Base-by-base conservation (phyloP, 2,888 invertebrate species). In the Diaprepes abbreviatus region DNA sequence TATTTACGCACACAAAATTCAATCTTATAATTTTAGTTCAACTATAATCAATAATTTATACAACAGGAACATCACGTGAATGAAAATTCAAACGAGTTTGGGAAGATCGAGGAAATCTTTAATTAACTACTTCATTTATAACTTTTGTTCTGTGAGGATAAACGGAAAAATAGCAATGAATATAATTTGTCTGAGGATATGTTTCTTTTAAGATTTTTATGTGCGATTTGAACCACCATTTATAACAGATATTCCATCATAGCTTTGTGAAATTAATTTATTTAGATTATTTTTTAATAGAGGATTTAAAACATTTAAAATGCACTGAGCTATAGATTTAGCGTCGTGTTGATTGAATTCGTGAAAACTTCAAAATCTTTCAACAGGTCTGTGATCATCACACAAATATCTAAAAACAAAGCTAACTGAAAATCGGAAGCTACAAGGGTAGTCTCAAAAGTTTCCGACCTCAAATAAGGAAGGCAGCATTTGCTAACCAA, bases 351-450 rank as follows among this genome's bases (percentile, higher is more conserved):
- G 28, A 2, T 24, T 12, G 2, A 9, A 9, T 5, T 14, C 2
- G 2, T 75, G 64, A 70, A 73, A 74, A 38, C 59, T 66, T 77
- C 77, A 77, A 66, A 79, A 79, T 52, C 72, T 62, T 66, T 76
- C 66, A 2, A 70, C 63, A n/a, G 57, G 59, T 1, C 74, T 74
- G 21, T 64, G 65, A 38, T 67, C 54, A 19, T 58, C 1, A 14
- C 5, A 2, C 57, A 72, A 70, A 65, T 79, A 79, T 33, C 79
- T 63, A 7, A 78, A 66, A 54, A 79, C 70, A 36, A 79, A 10
- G 76, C 74, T 67, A 76, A 59, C 63, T 76, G 77, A 43, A 57
- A 71, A 4, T 45, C 9, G 2, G 17, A 17, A 12, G 4, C 9
- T 9, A 45, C n/a, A n/a, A n/a, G n/a, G n/a, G n/a, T n/a, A n/a